Evolutionary conservation across 2,797 vertebrate species (phyloP).

Genomic region (Brachyalestes nurse): DNA sequence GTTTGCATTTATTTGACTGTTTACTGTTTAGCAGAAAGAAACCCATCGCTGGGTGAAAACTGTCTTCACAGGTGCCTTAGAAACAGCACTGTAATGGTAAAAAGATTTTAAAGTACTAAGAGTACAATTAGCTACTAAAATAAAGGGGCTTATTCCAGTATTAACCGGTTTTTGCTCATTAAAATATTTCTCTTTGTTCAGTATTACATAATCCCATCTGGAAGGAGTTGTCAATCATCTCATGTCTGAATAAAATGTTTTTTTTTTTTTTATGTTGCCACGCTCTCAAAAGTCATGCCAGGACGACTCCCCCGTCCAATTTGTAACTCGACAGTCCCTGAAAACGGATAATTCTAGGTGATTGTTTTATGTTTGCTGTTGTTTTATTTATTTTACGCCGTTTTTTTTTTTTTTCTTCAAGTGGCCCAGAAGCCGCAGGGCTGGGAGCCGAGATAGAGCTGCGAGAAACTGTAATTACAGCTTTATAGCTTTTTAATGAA

Average conservation of each 20-base stretch:
- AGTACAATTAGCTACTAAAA: too few relatives aligned
- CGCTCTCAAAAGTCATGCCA: constrained; percentile 21
- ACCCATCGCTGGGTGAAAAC: too few relatives aligned
- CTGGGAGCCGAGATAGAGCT: constrained; percentile 39
- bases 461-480: constrained; percentile 74
- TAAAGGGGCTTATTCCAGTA: too few relatives aligned
- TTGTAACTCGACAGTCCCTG: constrained; percentile 71
- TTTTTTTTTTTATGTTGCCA: not conserved
- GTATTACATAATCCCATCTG: not conserved
- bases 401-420: too few relatives aligned
- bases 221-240: not conserved
- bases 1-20: too few relatives aligned
- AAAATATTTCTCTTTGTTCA: not conserved
- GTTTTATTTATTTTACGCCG: constrained; percentile 66
- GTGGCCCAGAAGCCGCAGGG: constrained; percentile 48
- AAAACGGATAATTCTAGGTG: constrained; percentile 71
- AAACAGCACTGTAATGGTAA: too few relatives aligned
- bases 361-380: constrained; percentile 67
- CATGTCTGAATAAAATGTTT: not conserved
- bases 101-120: too few relatives aligned
- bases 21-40: too few relatives aligned
- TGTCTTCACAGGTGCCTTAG: too few relatives aligned
- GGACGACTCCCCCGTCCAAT: constrained; percentile 58
- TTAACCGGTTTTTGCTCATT: too few relatives aligned
- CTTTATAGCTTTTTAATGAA: constrained; percentile 77